Evolutionary conservation across 2,113 vertebrate genomes (phyloP), one percentile per base, ranked within the genome.

Genomic region (Mustela lutreola): DNA sequence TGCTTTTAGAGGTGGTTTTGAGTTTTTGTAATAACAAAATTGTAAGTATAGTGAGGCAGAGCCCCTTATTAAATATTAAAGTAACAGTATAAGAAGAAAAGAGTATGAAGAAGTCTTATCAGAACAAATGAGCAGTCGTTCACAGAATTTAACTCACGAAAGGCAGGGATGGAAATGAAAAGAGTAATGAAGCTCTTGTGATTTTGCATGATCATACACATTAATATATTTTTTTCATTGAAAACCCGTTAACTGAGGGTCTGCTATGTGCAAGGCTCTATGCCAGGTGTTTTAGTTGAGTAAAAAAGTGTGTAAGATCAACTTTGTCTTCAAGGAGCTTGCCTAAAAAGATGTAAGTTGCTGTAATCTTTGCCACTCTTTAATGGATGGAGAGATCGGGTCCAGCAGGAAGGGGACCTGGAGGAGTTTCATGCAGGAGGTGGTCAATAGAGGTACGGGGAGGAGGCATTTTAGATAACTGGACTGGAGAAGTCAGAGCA

Each of bases 1-100:
- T 48, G 80, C 10, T 84, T 67, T 36, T 12, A 91, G 81, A 94
- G 45, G 22, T 71, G 62, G 3, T 58, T 91, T 92, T 62, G 85
- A 83, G 62, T 65, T 67, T 97, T 95, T 71, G 45, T 45, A 45
- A 31, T 86, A 89, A 86, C 18, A 91, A 76, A 86, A 50, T 70
- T 80, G 11, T 39, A 73, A 80, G 67, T 67, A 26, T 15, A 36
- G 7, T 39, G 22, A 95, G 36, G 16, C 48, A 85, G 65, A 89
- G 45, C 53, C 76, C 45, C n/a, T 91, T 75, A 65, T 42, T 84
- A 58, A 94, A 79, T 45, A 56, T 33, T 80, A 33, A 89, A 91
- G 48, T 58, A 15, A 28, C 5, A 39, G 19, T 75, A 31, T 26
- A n/a, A 84, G 67, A 82, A 71, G 80, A 24, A 92, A 70, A 48